Conservation (phyloP, 64 coral and sea anemone species). For the Astreopora myriophthalma region DNA sequence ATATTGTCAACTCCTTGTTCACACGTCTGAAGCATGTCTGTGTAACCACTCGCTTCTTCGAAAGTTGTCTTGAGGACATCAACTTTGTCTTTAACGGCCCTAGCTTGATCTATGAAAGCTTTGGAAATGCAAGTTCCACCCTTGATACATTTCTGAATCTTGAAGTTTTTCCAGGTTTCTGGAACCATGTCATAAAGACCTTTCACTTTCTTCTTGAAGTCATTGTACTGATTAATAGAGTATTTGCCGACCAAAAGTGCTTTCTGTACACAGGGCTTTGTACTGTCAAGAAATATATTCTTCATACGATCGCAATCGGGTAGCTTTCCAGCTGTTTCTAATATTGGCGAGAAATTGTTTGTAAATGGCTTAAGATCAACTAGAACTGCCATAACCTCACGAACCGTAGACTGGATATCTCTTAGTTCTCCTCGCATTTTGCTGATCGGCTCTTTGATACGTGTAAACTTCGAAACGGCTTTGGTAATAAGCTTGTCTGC, state of each 20-base stretch:
- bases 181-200: constrained; percentile 65
- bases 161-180: constrained; percentile 75
- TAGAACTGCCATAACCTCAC: constrained; percentile 65
- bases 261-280: constrained; percentile 70
- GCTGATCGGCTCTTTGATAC: constrained; percentile 74
- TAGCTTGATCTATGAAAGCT: constrained; percentile 87
- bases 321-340: constrained; percentile 60
- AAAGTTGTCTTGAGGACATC: constrained; percentile 49
- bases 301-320: constrained; percentile 73
- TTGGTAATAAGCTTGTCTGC: constrained; percentile 72
- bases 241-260: constrained; percentile 63
- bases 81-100: constrained; percentile 50
- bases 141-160: constrained; percentile 85
- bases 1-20: constrained; percentile 52
- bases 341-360: constrained; percentile 79
- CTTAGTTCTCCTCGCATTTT: constrained; percentile 69
- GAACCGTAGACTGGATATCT: constrained; percentile 43
- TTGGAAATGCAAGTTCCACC: constrained; percentile 85
- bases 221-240: constrained; percentile 48
- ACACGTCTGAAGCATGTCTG: constrained; percentile 66
- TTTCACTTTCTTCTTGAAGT: constrained; percentile 58
- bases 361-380: constrained; percentile 82
- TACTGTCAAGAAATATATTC: constrained; percentile 53
- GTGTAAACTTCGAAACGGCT: constrained; percentile 62
- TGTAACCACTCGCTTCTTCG: constrained; percentile 76